Conservation (phyloP, 1,140 invertebrate species). For the Plectus sambesii region DNA sequence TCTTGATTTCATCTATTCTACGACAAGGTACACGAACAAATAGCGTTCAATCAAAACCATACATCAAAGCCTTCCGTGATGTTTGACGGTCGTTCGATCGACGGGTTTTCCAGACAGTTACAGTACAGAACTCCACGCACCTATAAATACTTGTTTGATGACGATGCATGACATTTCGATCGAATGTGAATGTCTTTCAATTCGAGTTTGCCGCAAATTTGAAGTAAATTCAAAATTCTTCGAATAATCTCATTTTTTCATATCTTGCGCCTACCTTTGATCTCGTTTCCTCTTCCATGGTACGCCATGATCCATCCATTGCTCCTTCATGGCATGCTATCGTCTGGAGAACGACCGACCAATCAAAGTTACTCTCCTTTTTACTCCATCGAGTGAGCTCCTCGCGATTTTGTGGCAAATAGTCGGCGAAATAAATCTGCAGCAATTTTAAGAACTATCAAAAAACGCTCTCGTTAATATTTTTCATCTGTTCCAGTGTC, state of each 20-base stretch:
- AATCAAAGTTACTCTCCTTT: slow-evolving; percentile 28
- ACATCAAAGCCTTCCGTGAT: slow-evolving; percentile 24
- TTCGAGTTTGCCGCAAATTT: too few relatives aligned
- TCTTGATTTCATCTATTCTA: too few relatives aligned
- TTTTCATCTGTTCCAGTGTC: too few relatives aligned
- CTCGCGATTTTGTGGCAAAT: slow-evolving; percentile 38
- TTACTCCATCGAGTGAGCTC: slow-evolving; percentile 31
- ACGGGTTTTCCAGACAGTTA: slow-evolving; percentile 26
- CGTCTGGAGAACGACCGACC: slow-evolving; percentile 27
- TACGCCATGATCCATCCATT: slow-evolving; percentile 1
- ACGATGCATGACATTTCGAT: too few relatives aligned
- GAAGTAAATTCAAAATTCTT: too few relatives aligned
- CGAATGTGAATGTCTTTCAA: too few relatives aligned
- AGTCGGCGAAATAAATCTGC: slow-evolving; percentile 40
- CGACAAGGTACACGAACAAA: too few relatives aligned
- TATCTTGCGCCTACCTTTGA: too few relatives aligned
- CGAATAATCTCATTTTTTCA: too few relatives aligned
- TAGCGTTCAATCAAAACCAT: too few relatives aligned
- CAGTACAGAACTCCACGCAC: slow-evolving; percentile 31
- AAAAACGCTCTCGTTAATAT: too few relatives aligned
- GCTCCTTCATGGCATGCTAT: slow-evolving; percentile 10
- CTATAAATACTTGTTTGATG: slow-evolving; percentile 15
- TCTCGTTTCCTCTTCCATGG: slow-evolving; percentile 2
- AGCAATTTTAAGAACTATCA: slow-evolving; percentile 12
- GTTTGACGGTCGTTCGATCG: slow-evolving; percentile 23